Conservation (phyloP, 2,888 invertebrate species). For the Apamea anceps region DNA sequence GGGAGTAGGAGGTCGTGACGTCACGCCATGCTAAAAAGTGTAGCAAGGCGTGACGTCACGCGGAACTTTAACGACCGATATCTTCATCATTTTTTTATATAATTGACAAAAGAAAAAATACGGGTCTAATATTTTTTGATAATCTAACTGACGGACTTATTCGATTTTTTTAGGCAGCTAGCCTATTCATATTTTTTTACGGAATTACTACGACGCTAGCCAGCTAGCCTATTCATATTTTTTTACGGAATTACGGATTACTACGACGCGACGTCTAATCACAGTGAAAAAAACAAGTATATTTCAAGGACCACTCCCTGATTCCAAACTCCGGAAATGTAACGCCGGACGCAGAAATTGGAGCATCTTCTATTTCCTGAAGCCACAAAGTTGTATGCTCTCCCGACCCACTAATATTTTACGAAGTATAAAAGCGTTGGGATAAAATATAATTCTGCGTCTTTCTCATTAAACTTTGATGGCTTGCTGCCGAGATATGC, state of each 20-base stretch:
- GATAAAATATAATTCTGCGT: constrained; percentile 23
- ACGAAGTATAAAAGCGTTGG: constrained; percentile 26
- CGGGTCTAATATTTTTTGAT: no score
- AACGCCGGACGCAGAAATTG: background rate
- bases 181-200: background rate
- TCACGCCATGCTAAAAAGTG: no score
- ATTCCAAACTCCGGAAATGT: constrained; percentile 1
- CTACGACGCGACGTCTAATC: background rate
- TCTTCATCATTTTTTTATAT: no score
- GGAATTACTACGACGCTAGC: no score
- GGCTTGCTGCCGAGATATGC: constrained; percentile 38
- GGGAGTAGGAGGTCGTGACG: no score
- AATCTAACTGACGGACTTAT: no score
- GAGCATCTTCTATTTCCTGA: constrained; percentile 17
- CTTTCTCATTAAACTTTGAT: constrained; percentile 56
- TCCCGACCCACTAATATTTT: constrained; percentile 19
- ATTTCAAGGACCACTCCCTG: background rate
- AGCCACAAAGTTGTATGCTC: constrained; percentile 10
- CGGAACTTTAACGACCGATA: no score
- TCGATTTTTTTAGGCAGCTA: no score
- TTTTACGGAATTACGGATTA: background rate
- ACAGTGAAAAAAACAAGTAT: background rate
- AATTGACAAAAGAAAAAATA: no score
- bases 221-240: no score
- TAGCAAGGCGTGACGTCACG: no score